These are phyloP conservation scores for Aythya baeri DNA, from an alignment of 2,113 vertebrate genomes.

Conservation along the genomic window DNA sequence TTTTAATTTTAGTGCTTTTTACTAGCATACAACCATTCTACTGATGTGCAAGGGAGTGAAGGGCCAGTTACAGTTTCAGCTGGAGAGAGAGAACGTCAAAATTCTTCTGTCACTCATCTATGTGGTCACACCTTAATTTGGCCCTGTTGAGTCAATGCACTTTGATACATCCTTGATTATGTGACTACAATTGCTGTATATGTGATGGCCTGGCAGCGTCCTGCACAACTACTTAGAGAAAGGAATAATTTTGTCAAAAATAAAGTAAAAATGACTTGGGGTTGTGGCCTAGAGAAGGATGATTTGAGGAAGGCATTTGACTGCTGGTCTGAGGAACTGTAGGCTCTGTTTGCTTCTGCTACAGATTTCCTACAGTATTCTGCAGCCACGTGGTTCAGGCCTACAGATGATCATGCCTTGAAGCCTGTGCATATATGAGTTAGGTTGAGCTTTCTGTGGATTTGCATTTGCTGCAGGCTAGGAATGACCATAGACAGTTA, in stretches of 20 bases:
- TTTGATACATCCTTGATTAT: neutral
- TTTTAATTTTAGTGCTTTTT: neutral
- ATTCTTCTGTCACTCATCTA: neutral
- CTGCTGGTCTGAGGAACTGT: neutral
- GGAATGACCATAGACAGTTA: neutral
- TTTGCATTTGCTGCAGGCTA: neutral
- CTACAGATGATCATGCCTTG: neutral
- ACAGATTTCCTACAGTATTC: neutral
- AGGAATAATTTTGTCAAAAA: neutral
- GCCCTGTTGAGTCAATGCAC: neutral
- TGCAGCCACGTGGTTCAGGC: neutral
- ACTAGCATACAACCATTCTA: neutral
- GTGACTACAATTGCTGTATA: neutral
- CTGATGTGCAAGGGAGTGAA: neutral
- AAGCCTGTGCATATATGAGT: neutral
- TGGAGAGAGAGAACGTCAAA: neutral
- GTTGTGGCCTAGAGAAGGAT: neutral
- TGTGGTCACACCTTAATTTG: neutral
- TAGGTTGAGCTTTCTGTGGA: neutral
- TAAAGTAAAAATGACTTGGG: neutral
- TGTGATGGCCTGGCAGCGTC: neutral
- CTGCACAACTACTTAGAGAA: neutral
- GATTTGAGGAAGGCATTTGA: neutral
- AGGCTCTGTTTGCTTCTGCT: neutral
- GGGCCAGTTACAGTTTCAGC: neutral